A percentile compares a stretch with the other conserved stretches of the same genome.
Evolutionary conservation across 2,888 invertebrate genomes (phyloP).

Genomic region (Melanargia galathea): DNA sequence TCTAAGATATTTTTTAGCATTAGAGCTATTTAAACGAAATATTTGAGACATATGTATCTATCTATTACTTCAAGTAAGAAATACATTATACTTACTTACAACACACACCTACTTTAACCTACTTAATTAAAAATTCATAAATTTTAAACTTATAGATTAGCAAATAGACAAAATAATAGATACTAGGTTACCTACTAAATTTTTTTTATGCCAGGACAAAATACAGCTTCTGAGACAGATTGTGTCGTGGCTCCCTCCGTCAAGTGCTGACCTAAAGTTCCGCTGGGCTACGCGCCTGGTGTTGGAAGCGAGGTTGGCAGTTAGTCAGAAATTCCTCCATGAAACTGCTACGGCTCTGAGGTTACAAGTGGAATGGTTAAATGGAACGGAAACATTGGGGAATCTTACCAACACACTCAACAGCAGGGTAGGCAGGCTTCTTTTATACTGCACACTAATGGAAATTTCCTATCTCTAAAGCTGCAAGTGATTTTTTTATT

Average conservation of each 20-base stretch:
- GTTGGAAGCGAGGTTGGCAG: constrained; percentile 46
- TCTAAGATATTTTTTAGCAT: no score
- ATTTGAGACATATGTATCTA: no score
- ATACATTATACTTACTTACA: no score
- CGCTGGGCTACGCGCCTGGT: constrained; percentile 62
- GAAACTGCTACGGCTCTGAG: constrained; percentile 50
- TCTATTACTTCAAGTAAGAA: no score
- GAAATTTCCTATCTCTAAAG: neutral
- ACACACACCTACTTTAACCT: no score
- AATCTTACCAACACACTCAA: constrained; percentile 56
- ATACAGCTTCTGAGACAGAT: constrained; percentile 53
- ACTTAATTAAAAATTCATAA: no score
- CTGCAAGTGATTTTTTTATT: no score
- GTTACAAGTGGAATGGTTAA: constrained; percentile 53
- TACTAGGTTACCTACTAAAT: no score
- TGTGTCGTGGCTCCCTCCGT: constrained; percentile 55
- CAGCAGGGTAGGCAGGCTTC: constrained; percentile 53
- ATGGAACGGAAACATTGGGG: constrained; percentile 54
- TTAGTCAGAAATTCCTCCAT: constrained; percentile 47
- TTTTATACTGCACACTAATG: neutral
- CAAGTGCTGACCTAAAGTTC: constrained; percentile 57
- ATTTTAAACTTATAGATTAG: no score
- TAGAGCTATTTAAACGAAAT: no score
- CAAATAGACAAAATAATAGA: no score
- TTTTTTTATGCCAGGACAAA: constrained; percentile 53